Evolutionary conservation across 2,888 invertebrate species (phyloP).

Genomic region (Parelbella ahira): DNA sequence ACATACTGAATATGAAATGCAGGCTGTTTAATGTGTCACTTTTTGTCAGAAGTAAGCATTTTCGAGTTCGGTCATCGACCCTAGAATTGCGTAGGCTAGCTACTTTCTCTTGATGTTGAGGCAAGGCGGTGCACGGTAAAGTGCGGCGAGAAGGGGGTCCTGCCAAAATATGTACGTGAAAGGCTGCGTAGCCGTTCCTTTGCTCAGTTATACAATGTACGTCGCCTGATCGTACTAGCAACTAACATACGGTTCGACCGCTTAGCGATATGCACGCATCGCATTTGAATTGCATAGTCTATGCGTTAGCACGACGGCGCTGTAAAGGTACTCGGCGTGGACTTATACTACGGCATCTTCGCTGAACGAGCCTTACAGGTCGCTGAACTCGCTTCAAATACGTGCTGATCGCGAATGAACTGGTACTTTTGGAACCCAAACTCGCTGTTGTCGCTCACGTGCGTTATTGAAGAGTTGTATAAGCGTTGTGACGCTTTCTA

Average conservation of each 20-base stretch:
- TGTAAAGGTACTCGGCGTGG: conserved; percentile 36
- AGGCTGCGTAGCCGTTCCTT: conserved; percentile 65
- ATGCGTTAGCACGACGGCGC: conserved; percentile 17
- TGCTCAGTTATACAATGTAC: conserved; percentile 28
- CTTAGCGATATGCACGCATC: conserved; percentile 19
- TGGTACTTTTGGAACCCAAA: conserved; percentile 47
- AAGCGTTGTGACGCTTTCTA: conserved; percentile 70
- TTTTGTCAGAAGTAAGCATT: conserved; percentile 76
- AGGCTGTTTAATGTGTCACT: conserved; percentile 74
- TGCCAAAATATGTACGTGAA: conserved; percentile 79
- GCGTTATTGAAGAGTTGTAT: conserved; percentile 61
- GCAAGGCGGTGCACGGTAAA: conserved; percentile 52
- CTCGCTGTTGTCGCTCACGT: conserved; percentile 46
- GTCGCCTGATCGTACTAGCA: conserved; percentile 16
- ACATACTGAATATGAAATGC: conserved; percentile 75
- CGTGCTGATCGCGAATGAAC: conserved; percentile 51
- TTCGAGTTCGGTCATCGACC: conserved; percentile 78
- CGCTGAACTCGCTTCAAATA: conserved; percentile 51
- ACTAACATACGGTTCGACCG: conserved; percentile 6
- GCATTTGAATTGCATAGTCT: conserved; percentile 3
- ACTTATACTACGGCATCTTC: conserved; percentile 32
- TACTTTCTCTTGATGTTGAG: conserved; percentile 73
- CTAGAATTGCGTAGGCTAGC: conserved; percentile 78
- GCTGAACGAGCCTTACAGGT: conserved; percentile 51
- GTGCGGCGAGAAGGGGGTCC: conserved; percentile 64